Evolutionary conservation across 1,140 invertebrate species (phyloP).

Genomic region (Tigriopus japonicus): DNA sequence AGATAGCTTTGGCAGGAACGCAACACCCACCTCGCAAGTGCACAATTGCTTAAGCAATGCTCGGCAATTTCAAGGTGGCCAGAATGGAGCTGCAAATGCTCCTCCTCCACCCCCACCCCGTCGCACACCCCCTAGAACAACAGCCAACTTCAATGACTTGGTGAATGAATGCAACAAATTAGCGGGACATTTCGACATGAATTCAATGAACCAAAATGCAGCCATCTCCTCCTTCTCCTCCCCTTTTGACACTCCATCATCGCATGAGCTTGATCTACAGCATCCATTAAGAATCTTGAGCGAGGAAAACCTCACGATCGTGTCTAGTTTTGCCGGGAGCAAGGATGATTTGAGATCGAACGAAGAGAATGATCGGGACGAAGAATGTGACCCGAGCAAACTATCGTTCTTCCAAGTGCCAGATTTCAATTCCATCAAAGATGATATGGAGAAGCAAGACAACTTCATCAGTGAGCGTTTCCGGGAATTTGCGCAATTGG

Average conservation of each 20-base stretch:
- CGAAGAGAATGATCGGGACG: constrained; percentile 6
- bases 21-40: background rate
- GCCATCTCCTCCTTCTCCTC: background rate
- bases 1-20: background rate
- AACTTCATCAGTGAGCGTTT: background rate
- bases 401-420: constrained; percentile 7
- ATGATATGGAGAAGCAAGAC: background rate
- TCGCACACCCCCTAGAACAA: background rate
- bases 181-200: background rate
- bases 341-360: background rate
- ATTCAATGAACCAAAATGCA: background rate
- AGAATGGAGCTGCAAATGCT: too few species aligned
- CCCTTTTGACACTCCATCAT: background rate
- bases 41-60: background rate
- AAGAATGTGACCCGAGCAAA: background rate
- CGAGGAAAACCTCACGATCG: constrained; percentile 13
- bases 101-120: constrained; percentile 5
- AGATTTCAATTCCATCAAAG: background rate
- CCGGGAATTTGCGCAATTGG: constrained; percentile 1
- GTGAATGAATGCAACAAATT: background rate
- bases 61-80: background rate
- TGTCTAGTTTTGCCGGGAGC: constrained; percentile 10
- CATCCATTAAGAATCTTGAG: constrained; percentile 14
- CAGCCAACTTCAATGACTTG: background rate
- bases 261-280: background rate